Evolutionary conservation across 2,797 vertebrate genomes (phyloP).

Genomic region (Lerista edwardsae): DNA sequence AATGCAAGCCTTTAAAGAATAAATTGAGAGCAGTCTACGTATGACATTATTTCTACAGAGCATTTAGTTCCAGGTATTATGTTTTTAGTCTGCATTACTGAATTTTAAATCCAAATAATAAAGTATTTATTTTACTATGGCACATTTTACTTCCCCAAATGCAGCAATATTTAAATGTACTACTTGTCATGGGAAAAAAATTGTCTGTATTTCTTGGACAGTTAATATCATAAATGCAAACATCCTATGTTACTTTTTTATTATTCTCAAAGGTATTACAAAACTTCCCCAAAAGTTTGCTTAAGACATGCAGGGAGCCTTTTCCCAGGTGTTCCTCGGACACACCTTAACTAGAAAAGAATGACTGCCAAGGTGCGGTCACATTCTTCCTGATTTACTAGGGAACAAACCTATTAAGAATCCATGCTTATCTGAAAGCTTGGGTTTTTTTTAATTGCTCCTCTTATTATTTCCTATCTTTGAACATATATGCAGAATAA

Average conservation of each 20-base stretch:
- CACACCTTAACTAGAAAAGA: conserved; percentile 62
- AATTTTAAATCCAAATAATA: conserved; percentile 42
- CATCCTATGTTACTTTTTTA: conserved; percentile 62
- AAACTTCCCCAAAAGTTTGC: conserved; percentile 37
- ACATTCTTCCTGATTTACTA: not conserved
- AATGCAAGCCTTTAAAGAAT: not conserved
- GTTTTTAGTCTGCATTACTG: conserved; percentile 35
- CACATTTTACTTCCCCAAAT: conserved; percentile 14
- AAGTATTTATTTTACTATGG: not conserved
- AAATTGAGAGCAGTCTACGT: conserved; percentile 60
- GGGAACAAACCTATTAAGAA: conserved; percentile 50
- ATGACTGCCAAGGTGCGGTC: conserved; percentile 26
- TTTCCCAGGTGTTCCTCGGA: conserved; percentile 41
- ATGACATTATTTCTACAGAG: conserved; percentile 33
- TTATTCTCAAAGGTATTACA: conserved; percentile 31
- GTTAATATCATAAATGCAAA: conserved; percentile 65
- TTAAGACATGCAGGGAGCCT: conserved; percentile 22
- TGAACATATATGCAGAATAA: conserved; percentile 39
- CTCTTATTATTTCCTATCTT: conserved; percentile 73
- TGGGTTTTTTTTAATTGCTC: conserved; percentile 65
- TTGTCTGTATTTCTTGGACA: conserved; percentile 59
- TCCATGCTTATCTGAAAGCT: conserved; percentile 63
- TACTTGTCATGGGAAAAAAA: conserved; percentile 55
- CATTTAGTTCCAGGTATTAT: conserved; percentile 55
- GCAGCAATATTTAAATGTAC: conserved; percentile 44